Conservation (phyloP, 2,113 vertebrate species). For the Sturnus vulgaris region DNA sequence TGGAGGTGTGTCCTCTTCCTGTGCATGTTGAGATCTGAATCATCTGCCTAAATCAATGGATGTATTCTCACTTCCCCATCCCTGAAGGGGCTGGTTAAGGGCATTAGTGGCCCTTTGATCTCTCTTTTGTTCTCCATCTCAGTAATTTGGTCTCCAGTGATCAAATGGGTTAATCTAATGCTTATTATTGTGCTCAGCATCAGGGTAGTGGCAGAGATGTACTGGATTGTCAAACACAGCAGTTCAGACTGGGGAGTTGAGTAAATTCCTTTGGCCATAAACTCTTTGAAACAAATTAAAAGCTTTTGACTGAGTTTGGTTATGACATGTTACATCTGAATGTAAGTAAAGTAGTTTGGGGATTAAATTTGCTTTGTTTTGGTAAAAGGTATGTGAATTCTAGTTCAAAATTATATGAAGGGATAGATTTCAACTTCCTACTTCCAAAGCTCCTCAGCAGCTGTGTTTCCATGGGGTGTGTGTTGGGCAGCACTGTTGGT, state of each 20-base stretch:
- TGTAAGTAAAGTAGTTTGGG: background rate
- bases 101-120: slow-evolving; percentile 28
- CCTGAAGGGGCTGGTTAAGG: slow-evolving; percentile 16
- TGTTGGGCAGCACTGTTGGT: background rate
- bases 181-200: background rate
- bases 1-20: slow-evolving; percentile 25
- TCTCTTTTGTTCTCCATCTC: slow-evolving; percentile 7
- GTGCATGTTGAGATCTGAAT: slow-evolving; percentile 40
- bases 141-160: background rate
- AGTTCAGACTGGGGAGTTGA: background rate
- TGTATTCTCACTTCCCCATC: background rate
- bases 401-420: background rate
- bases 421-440: background rate
- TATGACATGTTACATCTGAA: background rate
- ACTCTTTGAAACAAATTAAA: background rate
- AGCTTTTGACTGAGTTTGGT: background rate
- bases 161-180: background rate
- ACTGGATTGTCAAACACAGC: background rate
- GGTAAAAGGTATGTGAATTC: background rate
- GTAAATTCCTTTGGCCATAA: background rate
- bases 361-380: background rate
- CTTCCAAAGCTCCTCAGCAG: background rate
- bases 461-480: background rate
- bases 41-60: background rate
- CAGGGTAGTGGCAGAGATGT: background rate